Percentiles rank a stretch among this genome's conserved stretches.
Conservation (phyloP, 2,888 invertebrate genomes). For the Caenorhabditis virilis region DNA sequence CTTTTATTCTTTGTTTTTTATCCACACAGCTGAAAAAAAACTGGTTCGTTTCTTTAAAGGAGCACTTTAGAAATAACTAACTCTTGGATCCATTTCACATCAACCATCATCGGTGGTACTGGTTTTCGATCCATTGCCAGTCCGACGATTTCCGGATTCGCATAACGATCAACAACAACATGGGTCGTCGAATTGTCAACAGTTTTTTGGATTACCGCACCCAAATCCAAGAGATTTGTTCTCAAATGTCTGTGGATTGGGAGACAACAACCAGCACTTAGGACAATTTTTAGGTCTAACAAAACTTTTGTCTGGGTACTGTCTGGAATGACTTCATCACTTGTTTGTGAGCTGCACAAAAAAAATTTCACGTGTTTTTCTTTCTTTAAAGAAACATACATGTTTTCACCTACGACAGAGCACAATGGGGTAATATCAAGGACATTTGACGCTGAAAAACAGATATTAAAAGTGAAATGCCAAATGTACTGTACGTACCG, state of each 20-base stretch:
- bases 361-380: too few species aligned
- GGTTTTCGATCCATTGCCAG: constrained; percentile 10
- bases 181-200: constrained; percentile 24
- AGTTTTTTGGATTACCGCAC: constrained; percentile 11
- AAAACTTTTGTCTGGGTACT: constrained; percentile 9
- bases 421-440: too few species aligned
- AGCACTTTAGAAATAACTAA: neutral
- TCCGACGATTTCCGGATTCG: constrained; percentile 9
- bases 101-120: constrained; percentile 15
- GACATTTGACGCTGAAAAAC: too few species aligned
- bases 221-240: constrained; percentile 23
- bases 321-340: constrained; percentile 26
- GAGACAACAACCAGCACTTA: constrained; percentile 30
- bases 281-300: constrained; percentile 7
- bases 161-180: constrained; percentile 35
- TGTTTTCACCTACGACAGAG: neutral
- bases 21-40: constrained; percentile 14
- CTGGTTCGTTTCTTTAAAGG: neutral
- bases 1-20: constrained; percentile 10
- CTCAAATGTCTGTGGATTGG: constrained; percentile 19
- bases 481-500: too few species aligned
- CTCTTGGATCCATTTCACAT: constrained; percentile 37
- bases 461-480: too few species aligned
- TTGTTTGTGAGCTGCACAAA: too few species aligned
- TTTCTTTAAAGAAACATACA: too few species aligned